Evolutionary conservation across 2,797 vertebrate species (phyloP).

Genomic region (Rhinella marina): DNA sequence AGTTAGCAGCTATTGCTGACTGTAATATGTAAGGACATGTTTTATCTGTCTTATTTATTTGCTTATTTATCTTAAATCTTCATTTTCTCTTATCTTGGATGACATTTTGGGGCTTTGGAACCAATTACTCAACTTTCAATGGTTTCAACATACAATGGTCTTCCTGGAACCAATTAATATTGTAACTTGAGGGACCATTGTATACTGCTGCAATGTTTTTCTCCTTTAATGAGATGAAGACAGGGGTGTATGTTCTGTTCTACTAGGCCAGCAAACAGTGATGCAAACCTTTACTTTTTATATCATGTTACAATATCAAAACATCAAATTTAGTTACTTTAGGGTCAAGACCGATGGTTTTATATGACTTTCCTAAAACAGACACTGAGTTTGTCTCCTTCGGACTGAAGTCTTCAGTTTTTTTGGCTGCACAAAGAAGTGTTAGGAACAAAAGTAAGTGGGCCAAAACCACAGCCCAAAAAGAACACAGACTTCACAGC

Average conservation of each 20-base stretch:
- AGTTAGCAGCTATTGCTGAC: no score
- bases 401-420: background rate
- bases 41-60: no score
- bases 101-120: no score
- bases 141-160: no score
- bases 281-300: background rate
- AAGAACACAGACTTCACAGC: conserved; percentile 19
- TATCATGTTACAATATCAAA: background rate
- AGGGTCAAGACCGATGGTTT: background rate
- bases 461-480: conserved; percentile 40
- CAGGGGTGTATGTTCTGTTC: background rate
- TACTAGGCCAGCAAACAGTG: background rate
- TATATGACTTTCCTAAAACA: conserved; percentile 19
- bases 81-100: no score
- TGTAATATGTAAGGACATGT: no score
- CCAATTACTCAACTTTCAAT: no score
- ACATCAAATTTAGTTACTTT: background rate
- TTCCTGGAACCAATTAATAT: no score
- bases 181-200: no score
- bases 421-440: background rate
- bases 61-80: no score
- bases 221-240: background rate
- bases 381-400: background rate
- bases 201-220: background rate
- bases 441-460: conserved; percentile 11